Conservation (phyloP, 2,888 invertebrate species). For the Lypha dubia region DNA sequence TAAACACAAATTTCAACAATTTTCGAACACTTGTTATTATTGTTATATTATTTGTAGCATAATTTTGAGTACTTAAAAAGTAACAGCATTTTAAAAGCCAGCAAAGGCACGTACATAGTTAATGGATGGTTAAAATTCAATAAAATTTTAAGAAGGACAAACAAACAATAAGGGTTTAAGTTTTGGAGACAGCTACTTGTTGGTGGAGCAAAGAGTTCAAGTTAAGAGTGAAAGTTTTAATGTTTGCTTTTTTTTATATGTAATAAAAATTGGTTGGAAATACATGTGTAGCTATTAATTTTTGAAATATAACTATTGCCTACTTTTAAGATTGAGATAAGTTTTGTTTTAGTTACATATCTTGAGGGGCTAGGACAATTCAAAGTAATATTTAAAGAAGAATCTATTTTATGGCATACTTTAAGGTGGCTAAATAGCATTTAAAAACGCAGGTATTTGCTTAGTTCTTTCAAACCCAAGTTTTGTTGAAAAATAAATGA, state of each 20-base stretch:
- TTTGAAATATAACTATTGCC: no score
- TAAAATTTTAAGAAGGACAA: conserved; percentile 11
- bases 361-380: no score
- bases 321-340: neutral
- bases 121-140: conserved; percentile 49
- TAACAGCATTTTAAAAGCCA: conserved; percentile 55
- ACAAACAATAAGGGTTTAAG: conserved; percentile 1
- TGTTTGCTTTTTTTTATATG: neutral
- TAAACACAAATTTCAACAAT: conserved; percentile 67
- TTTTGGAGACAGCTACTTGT: neutral
- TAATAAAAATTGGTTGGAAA: neutral
- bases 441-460: no score
- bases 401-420: no score
- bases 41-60: conserved; percentile 62
- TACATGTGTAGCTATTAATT: no score
- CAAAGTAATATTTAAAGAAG: no score
- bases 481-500: no score
- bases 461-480: no score
- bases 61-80: conserved; percentile 70
- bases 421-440: no score
- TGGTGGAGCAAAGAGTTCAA: neutral
- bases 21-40: conserved; percentile 66
- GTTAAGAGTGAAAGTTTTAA: neutral
- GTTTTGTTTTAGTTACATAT: no score
- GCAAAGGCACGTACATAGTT: conserved; percentile 53